phyloP scores from a whole-genome alignment of 2,888 invertebrate species.

The Synanthedon tipuliformis region DNA sequence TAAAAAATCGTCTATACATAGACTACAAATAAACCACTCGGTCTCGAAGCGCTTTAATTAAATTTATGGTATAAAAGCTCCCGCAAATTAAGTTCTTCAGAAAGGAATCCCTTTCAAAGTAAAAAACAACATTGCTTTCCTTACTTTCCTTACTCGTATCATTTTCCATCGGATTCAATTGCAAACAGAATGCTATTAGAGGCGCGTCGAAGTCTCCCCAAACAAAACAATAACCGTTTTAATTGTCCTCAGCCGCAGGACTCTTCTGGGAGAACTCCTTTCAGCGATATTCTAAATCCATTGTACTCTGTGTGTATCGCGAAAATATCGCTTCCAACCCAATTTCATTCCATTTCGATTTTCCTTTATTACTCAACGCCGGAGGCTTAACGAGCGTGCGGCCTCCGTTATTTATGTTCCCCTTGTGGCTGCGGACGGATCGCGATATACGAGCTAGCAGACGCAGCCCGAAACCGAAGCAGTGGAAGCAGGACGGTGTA shows the following conservation, averaged over 20 bases:
- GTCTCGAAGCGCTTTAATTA: slow-evolving; percentile 37
- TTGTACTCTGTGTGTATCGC: slow-evolving; percentile 55
- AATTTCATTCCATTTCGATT: slow-evolving; percentile 71
- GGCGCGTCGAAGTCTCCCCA: slow-evolving; percentile 30
- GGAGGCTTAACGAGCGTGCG: slow-evolving; percentile 66
- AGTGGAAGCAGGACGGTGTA: no score
- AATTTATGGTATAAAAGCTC: slow-evolving; percentile 47
- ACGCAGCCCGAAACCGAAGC: slow-evolving; percentile 44
- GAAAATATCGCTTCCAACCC: slow-evolving; percentile 65
- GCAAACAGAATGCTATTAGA: slow-evolving; percentile 47
- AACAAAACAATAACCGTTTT: slow-evolving; percentile 60
- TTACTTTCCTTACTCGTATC: slow-evolving; percentile 47
- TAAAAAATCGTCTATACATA: slow-evolving; percentile 18
- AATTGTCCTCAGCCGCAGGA: slow-evolving; percentile 52
- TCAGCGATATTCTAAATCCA: slow-evolving; percentile 57
- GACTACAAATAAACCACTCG: slow-evolving; percentile 19
- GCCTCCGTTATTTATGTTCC: slow-evolving; percentile 66
- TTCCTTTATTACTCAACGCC: slow-evolving; percentile 69
- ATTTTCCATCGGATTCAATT: slow-evolving; percentile 50
- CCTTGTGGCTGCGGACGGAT: slow-evolving; percentile 65
- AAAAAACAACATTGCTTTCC: slow-evolving; percentile 39
- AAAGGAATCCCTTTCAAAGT: slow-evolving; percentile 33
- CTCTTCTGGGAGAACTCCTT: slow-evolving; percentile 46
- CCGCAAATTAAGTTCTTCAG: slow-evolving; percentile 40
- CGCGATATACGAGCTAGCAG: slow-evolving; percentile 58